Conservation (phyloP, 92 coral and sea anemone genomes). For the Actinostola sp. region DNA sequence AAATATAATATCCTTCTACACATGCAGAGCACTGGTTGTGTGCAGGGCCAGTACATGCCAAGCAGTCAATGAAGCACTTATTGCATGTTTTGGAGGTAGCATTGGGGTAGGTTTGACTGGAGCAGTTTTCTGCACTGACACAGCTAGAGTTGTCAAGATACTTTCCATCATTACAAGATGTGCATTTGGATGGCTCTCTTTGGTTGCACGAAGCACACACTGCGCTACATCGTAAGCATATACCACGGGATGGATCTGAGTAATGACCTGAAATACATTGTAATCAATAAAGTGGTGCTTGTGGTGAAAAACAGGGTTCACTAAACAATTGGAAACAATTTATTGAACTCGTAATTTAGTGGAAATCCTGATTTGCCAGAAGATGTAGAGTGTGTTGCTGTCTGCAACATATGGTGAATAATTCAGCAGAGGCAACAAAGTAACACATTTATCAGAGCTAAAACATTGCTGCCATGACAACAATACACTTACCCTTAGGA, state of each 20-base stretch:
- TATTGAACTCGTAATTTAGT: too few species aligned
- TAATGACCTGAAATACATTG: conserved; percentile 46
- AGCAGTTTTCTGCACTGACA: conserved; percentile 56
- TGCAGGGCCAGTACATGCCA: conserved; percentile 60
- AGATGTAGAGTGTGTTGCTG: not conserved
- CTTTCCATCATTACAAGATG: conserved; percentile 55
- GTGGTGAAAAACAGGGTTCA: too few species aligned
- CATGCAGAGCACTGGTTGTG: conserved; percentile 69
- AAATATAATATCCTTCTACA: conserved; percentile 57
- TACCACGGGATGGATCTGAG: conserved; percentile 64
- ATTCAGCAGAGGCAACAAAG: too few species aligned
- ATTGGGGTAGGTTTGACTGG: conserved; percentile 68
- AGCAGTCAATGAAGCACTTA: conserved; percentile 67
- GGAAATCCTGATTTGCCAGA: too few species aligned
- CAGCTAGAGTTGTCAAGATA: conserved; percentile 68
- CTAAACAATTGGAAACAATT: too few species aligned
- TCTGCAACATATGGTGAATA: too few species aligned
- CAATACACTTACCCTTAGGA: conserved; percentile 73
- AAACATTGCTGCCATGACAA: too few species aligned
- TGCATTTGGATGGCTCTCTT: conserved; percentile 71
- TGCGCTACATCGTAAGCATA: conserved; percentile 70
- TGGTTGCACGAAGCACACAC: conserved; percentile 70
- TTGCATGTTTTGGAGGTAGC: conserved; percentile 47
- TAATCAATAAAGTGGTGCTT: too few species aligned
- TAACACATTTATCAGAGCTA: too few species aligned